phyloP scores from a whole-genome alignment of 2,888 invertebrate species.

The Chrysodeixis includens region DNA sequence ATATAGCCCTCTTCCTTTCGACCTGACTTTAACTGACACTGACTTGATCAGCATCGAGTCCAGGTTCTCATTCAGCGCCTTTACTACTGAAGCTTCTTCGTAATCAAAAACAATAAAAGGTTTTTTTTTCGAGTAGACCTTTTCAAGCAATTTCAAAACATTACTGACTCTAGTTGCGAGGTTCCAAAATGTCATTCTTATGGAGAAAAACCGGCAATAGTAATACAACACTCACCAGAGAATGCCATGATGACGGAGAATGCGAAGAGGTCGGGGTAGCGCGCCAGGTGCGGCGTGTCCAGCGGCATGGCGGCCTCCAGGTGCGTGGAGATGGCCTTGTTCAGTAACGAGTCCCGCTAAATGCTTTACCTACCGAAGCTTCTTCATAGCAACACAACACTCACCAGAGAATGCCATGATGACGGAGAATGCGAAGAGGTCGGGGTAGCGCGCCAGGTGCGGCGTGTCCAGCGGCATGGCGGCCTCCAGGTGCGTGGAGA shows the following conservation, averaged over 20 bases:
- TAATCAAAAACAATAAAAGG: no score
- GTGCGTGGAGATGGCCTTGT: constrained; percentile 91
- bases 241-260: constrained; percentile 92
- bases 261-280: constrained; percentile 94
- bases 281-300: constrained; percentile 90
- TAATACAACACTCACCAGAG: constrained; percentile 87
- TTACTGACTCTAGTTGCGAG: no score
- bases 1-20: no score
- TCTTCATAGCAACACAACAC: constrained; percentile 10
- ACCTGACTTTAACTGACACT: no score
- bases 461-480: constrained; percentile 91
- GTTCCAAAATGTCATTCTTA: no score
- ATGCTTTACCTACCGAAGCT: no score
- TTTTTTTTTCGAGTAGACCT: no score
- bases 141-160: no score
- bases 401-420: constrained; percentile 92
- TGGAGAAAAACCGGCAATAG: no score
- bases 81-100: no score
- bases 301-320: constrained; percentile 91
- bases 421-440: constrained; percentile 93
- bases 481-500: constrained; percentile 90
- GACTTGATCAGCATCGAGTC: no score
- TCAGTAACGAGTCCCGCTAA: constrained; percentile 90
- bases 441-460: constrained; percentile 92
- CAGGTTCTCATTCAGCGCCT: no score